These are phyloP conservation scores for Sebastiscus albofasciatus DNA, from an alignment of 2,797 vertebrate species.

Conservation along the genomic window DNA sequence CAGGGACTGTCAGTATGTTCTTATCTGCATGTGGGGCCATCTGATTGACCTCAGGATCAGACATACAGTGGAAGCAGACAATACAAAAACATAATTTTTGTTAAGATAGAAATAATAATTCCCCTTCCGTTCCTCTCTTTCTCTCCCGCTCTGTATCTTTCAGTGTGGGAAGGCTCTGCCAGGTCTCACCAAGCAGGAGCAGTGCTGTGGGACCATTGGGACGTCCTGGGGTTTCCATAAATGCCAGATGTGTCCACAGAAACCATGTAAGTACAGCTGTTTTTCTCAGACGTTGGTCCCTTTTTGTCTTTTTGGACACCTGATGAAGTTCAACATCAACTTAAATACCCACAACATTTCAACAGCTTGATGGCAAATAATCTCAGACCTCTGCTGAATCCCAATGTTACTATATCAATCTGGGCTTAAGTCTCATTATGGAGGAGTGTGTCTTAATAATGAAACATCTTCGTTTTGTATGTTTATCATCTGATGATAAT, in stretches of 20 bases:
- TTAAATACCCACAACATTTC: not conserved
- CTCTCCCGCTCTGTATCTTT: conserved; percentile 3
- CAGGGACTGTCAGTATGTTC: not conserved
- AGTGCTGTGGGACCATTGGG: conserved; percentile 94
- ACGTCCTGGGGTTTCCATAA: conserved; percentile 99
- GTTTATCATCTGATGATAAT: too few relatives aligned
- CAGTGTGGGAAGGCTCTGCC: conserved; percentile 98
- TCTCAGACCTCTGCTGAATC: not conserved
- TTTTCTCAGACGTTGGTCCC: not conserved
- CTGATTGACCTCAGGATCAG: not conserved
- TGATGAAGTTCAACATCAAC: not conserved
- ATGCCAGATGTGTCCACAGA: conserved; percentile 97
- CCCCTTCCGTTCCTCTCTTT: not conserved
- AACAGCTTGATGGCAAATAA: not conserved
- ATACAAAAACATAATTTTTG: not conserved
- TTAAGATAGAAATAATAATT: not conserved
- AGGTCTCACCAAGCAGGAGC: conserved; percentile 97
- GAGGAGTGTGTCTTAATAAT: not conserved
- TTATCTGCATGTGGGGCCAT: not conserved
- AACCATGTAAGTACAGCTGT: conserved; percentile 85
- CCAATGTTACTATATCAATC: not conserved
- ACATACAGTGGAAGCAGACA: not conserved
- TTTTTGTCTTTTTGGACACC: not conserved
- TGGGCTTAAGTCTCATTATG: not conserved
- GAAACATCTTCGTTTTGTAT: not conserved